Base-by-base conservation (phyloP, 2,888 invertebrate genomes). In the Cephus pygmeus region DNA sequence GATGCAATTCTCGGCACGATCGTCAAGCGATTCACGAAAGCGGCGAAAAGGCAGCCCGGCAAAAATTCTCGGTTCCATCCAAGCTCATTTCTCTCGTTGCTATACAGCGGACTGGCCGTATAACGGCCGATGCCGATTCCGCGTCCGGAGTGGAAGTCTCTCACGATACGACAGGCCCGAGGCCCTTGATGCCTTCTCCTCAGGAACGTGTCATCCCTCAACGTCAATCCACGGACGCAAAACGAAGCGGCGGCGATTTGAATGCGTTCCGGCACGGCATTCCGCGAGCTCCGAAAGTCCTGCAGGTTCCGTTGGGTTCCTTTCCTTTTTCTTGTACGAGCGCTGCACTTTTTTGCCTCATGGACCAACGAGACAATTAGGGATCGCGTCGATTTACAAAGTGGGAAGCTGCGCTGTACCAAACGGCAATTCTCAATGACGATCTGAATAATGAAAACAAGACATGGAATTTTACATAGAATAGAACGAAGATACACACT, bases 121-220 rank as follows among this genome's bases (percentile, higher is more conserved):
- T 31, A 6, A 56, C 71, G 12, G 4, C 12, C 71, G 4, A 71
- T 71, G 69, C 69, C 76, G 79, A 79, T 78, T 79, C 76, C 71
- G 75, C 78, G 76, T 79, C 78, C 56, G 56, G 69, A 35, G 76
- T 79, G 80, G 81, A 79, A 81, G 83, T 85, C 85, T 85, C 85
- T 85, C 85, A 87, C 84, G 87, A 86, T 84, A 84, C 83, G 74
- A 74, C 74, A 74, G 74, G 23, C 36, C 56, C 23, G 30, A 34
- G 33, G 12, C 74, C 35, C 74, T 35, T 74, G 82, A 85, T 81
- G 85, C 81, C 79, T 56, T 56, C 76, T 81, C 81, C 81, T 71
- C 71, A 75, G 69, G 74, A 79, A 80, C 89, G 90, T 87, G 90
- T 90, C 91, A 91, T 91, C 88, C 90, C 88, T 91, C 91, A 91